Evolutionary conservation across 2,888 invertebrate genomes (phyloP), one percentile per base, ranked within the genome.

Genomic region (Brachycybe producta): DNA sequence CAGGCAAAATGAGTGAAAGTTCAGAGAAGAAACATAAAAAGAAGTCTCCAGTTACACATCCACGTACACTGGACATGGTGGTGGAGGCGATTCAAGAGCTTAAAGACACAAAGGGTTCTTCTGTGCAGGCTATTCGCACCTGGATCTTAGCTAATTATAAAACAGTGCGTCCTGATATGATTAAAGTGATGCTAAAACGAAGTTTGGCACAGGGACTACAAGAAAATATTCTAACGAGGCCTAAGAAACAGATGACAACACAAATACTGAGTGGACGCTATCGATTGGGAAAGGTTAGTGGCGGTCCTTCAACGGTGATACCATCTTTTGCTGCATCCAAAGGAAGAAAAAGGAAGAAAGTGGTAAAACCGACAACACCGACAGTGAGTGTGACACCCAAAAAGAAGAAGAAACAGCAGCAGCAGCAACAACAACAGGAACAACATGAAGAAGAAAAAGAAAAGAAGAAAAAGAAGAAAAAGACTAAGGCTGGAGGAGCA

Each of bases 131-230:
- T 13, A 51, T 55, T 19, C 42, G 52, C 8, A 42, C 50, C 3
- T 55, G 53, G 51, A 55, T 55, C 38, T 23, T 53, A 11, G 51
- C 49, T 5, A 54, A 44, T 35, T 54, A 54, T 43, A 50, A 48
- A 30, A 55, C 55, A 5, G 55, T 55, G 26, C 35, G 55, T 7
- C 41, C 51, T n/a, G 53, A 55, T 39, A 55, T 55, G 55, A 51
- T 55, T 21, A 55, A 54, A 32, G 41, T 46, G 17, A 55, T 55
- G 55, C 36, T 55, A 36, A 51, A 43, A 41, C 17, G 45, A 13
- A 53, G 50, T 28, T 30, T 55, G 27, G 26, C 35, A 4, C 51
- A 55, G 39, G 55, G 55, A 5, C 34, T 55, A 36, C 48, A 48
- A 13, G 51, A 48, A 7, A 46, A 45, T n/a, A 13, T 49, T 2